Conservation (phyloP, 2,797 vertebrate genomes). For the Dipus sagitta region DNA sequence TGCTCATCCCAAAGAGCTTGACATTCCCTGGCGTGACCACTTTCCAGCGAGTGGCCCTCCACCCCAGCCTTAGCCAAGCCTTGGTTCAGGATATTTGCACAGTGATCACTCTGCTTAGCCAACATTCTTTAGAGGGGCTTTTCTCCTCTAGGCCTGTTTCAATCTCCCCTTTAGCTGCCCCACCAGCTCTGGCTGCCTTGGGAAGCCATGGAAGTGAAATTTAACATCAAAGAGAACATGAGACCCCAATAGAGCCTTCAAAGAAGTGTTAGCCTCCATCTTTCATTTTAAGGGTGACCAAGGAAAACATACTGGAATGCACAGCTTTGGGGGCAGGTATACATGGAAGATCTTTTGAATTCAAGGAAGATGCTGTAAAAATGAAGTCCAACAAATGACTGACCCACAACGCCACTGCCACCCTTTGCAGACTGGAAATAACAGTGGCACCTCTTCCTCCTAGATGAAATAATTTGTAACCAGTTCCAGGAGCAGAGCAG, state of each 20-base stretch:
- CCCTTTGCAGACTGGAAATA: background rate
- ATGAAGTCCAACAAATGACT: background rate
- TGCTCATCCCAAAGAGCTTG: slow-evolving; percentile 84
- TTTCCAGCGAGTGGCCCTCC: slow-evolving; percentile 74
- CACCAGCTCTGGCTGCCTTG: background rate
- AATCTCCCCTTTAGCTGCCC: slow-evolving; percentile 60
- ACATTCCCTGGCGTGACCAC: slow-evolving; percentile 81
- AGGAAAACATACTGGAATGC: slow-evolving; percentile 9
- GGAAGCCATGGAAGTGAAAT: slow-evolving; percentile 18
- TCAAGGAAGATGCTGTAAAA: background rate
- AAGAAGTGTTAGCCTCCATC: background rate
- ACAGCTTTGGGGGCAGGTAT: background rate
- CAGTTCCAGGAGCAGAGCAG: background rate
- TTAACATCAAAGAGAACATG: slow-evolving; percentile 41
- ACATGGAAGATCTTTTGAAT: background rate
- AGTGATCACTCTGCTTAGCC: background rate
- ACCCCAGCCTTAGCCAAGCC: slow-evolving; percentile 82
- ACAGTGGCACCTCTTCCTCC: background rate
- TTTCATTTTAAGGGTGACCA: slow-evolving; percentile 41
- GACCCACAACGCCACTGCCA: no score
- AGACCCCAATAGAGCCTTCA: background rate
- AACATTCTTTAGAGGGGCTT: slow-evolving; percentile 87
- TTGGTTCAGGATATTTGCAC: slow-evolving; percentile 86
- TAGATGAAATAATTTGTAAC: background rate
- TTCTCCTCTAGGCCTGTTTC: slow-evolving; percentile 67